Conservation (phyloP, 1,140 invertebrate genomes). For the Papilio machaon region DNA sequence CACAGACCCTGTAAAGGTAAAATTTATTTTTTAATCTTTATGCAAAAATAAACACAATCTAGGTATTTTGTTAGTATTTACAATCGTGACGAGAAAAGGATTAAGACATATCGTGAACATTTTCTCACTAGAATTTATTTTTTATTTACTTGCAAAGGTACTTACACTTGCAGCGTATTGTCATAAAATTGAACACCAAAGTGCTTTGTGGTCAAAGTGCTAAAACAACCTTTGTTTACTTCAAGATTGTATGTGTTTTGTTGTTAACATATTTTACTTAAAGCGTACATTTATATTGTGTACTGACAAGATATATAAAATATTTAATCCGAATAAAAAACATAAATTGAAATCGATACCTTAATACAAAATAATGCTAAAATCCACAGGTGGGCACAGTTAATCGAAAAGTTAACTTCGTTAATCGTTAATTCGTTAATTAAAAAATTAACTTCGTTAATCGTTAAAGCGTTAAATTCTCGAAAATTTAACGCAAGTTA, state of each 20-base stretch:
- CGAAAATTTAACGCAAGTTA: too few relatives aligned
- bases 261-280: neutral
- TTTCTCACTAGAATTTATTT: constrained; percentile 18
- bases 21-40: constrained; percentile 33
- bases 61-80: neutral
- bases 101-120: neutral
- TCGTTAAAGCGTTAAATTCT: too few relatives aligned
- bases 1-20: constrained; percentile 51
- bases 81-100: neutral
- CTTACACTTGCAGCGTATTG: too few relatives aligned
- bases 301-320: neutral
- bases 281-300: too few relatives aligned
- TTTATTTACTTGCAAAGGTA: constrained; percentile 7
- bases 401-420: too few relatives aligned
- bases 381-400: too few relatives aligned
- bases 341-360: too few relatives aligned
- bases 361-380: too few relatives aligned
- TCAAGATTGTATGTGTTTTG: constrained; percentile 12
- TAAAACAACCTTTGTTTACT: constrained; percentile 22
- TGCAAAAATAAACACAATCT: neutral
- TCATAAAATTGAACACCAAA: constrained; percentile 21
- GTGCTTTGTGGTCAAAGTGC: constrained; percentile 18
- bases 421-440: too few relatives aligned
- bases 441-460: too few relatives aligned
- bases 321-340: neutral